Evolutionary conservation across 2,113 vertebrate genomes (phyloP).

Genomic region (Peromyscus californicus): DNA sequence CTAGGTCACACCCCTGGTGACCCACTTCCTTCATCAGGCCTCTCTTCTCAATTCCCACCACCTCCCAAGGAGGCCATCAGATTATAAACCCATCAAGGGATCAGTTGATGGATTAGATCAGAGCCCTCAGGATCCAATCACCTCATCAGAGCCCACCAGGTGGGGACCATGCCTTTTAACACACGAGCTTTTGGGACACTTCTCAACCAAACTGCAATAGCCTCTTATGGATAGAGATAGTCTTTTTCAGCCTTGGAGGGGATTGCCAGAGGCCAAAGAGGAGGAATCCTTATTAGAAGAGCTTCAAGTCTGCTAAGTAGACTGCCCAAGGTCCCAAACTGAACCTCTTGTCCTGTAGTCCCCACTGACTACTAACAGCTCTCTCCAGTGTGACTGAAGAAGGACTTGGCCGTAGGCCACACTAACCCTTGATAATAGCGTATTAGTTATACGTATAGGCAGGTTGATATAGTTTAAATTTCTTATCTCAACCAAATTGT

Average conservation of each 20-base stretch:
- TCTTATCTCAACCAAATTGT: background rate
- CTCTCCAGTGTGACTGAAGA: background rate
- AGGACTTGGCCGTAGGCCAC: background rate
- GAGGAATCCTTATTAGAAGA: background rate
- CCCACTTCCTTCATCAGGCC: background rate
- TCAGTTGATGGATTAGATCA: background rate
- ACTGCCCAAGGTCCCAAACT: background rate
- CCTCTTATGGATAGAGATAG: background rate
- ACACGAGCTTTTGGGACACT: background rate
- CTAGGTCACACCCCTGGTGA: background rate
- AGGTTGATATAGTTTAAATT: background rate
- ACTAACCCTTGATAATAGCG: background rate
- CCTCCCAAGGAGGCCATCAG: background rate
- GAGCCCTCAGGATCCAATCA: background rate
- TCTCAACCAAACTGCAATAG: background rate
- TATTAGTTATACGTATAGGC: background rate
- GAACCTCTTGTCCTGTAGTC: background rate
- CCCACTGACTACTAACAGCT: background rate
- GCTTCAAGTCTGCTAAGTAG: background rate
- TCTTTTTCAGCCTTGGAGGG: background rate
- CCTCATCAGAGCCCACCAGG: too few species aligned
- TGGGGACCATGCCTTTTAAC: background rate
- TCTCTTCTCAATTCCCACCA: too few species aligned
- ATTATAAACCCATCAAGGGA: background rate
- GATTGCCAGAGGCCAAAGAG: background rate